Base-by-base conservation (phyloP, 2,113 vertebrate species). In the Cavia aperea region DNA sequence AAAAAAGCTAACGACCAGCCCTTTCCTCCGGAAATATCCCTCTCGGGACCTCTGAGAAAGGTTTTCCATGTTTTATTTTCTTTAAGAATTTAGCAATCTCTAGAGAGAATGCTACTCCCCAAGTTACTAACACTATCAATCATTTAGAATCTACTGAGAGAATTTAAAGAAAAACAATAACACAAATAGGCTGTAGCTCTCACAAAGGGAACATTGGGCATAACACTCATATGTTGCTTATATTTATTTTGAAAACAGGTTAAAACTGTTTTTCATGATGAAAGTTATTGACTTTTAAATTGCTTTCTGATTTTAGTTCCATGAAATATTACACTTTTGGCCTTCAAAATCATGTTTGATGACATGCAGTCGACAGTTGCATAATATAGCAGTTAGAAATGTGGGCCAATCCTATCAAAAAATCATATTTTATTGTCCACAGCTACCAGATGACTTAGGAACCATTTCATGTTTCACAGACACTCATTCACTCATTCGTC, bases 231-330 rank as follows among this genome's bases (percentile, higher is more conserved):
- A 0, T 65, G 81, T 86, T 90, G 14, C 26, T 88, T 81, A 56
- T 77, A 84, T 92, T 93, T 79, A 81, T 56, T 86, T 95, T 89
- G 78, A 87, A 95, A 96, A 81, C 46, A 84, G 54, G 56, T 92
- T 85, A 89, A 88, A 65, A 85, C 36, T 78, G 72, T 49, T 94
- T 78, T 91, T 92, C 66, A 78, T 36, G 63, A 18, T 88, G 49
- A 66, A 73, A 73, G 33, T 72, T 90, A 87, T 79, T 95, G 81
- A 96, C 91, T 96, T 96, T 95, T 93, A 94, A 95, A 94, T 95
- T 93, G 82, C 36, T 92, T 94, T 94, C 62, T 85, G 81, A 81
- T 87, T 94, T 88, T 63, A 36, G 13, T 92, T 95, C 56, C 78
- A 91, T 95, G 65, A 95, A 95, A 94, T 95, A 92, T 92, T 94